Base-by-base conservation (phyloP, 2,797 vertebrate species). In the Coilia nasus region DNA sequence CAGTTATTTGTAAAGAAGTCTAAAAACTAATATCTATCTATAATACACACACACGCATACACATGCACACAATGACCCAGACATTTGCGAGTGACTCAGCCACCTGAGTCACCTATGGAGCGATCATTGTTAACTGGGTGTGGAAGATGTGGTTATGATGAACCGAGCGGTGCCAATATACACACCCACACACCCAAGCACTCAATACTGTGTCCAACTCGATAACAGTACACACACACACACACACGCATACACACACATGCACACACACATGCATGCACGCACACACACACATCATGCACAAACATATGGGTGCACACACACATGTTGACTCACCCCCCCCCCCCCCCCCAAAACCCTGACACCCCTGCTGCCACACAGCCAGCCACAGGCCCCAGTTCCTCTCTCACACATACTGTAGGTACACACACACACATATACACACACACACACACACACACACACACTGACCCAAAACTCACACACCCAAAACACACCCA, bases 91-190 rank as follows among this genome's bases (percentile, higher is more conserved):
- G 62, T 64, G 62, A 64, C 62, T 64, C 62, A 64, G 62, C 1
- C 23, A 64, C 23, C 62, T 64, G 82, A 88, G 83, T 89, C 89
- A 89, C 64, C 86, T 84, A 83, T 89, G 83, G 82, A 82, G 85
- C 14, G 23, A 23, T 62, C 21, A 62, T n/a, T 62, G n/a, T 28
- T 64, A 64, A 64, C 28, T 64, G 84, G 89, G 86, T 83, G 89
- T 87, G 87, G 88, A 11, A 28, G 23, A 64, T 23, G 62, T 28
- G 28, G 23, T 28, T 64, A 28, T 60, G 62, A 25, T 64, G 23
- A 28, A 25, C 62, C 3, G 23, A 3, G 23, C 23, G 11, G 59
- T 80, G 67, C 85, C 50, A 64, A 28, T 28, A 23, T 64, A 64
- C 23, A 64, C 62, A 64, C 35, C 2, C 35, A 41, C 35, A 41